Base-by-base conservation (phyloP, 1,140 invertebrate species). In the Centruroides sculpturatus region DNA sequence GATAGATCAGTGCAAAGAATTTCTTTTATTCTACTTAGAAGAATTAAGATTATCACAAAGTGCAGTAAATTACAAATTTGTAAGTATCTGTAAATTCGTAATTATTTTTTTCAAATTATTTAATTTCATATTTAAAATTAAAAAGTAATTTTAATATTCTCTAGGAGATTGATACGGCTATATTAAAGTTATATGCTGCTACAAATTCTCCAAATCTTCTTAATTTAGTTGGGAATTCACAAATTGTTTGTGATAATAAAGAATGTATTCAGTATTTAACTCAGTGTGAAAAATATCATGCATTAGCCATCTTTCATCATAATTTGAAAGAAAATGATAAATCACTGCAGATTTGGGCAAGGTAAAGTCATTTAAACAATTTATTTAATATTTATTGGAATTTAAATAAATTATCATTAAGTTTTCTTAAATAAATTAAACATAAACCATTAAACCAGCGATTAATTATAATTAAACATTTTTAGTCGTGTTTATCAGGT, bases 131-230 rank as follows among this genome's bases (percentile, higher is more conserved):
- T 23, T 23, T 23, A 23, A 5, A 41, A 41, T 41, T 41, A 41
- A 41, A 41, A 41, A 6, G 3, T 41, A 41, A 41, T 41, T 13
- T 47, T 11, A 11, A 23, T 53, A 54, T 55, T 36, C 46, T 12
- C 46, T 59, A 78, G 76, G 76, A 76, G 65, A 67, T 77, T n/a
- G 74, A 77, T 62, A 72, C 73, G 36, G 76, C 74, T 6, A 68
- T 78, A 53, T 65, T 78, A 56, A 78, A 77, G 62, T 57, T 78
- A 12, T 75, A 77, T 69, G 74, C 75, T 36, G 75, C 76, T 60
- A 67, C 66, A 12, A 68, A 71, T 56, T 71, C 72, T 12, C 60
- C 68, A 48, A 69, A 73, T 57, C 64, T 77, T 55, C 58, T 71
- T 36, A 64, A 67, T 35, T 69, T 76, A 35, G 68, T 77, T 36